Conservation (phyloP, 1,140 invertebrate species). For the Asbolus verrucosus region DNA sequence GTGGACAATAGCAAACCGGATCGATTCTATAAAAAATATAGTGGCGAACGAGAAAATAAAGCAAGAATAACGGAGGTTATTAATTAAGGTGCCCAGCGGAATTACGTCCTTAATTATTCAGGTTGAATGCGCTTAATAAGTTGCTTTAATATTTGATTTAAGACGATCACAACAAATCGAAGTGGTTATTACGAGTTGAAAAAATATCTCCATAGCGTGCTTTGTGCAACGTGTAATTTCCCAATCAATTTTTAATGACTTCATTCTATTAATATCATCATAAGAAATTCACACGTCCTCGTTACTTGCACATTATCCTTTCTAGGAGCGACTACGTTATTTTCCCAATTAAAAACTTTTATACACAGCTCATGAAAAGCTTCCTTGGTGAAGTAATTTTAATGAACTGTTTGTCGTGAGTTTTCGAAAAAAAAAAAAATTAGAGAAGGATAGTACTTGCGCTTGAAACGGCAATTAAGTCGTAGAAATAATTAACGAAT, state of each 20-base stretch:
- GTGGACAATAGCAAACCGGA: too few relatives aligned
- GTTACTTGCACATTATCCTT: slow-evolving; percentile 5
- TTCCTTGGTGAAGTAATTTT: slow-evolving; percentile 1
- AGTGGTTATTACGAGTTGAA: slow-evolving; percentile 4
- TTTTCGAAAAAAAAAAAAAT: slow-evolving; percentile 10
- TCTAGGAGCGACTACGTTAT: not conserved
- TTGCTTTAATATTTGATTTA: slow-evolving; percentile 14
- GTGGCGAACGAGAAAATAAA: too few relatives aligned
- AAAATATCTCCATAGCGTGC: slow-evolving; percentile 13
- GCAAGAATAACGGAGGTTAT: too few relatives aligned
- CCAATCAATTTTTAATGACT: slow-evolving; percentile 17
- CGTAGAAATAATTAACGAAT: slow-evolving; percentile 22
- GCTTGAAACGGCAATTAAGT: slow-evolving; percentile 13
- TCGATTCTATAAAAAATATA: not conserved
- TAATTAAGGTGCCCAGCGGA: not conserved
- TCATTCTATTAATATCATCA: slow-evolving; percentile 26
- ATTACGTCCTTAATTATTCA: slow-evolving; percentile 10
- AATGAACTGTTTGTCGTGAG: slow-evolving; percentile 2
- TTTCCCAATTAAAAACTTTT: slow-evolving; percentile 27
- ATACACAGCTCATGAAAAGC: not conserved
- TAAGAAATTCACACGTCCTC: slow-evolving; percentile 19
- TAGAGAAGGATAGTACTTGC: not conserved
- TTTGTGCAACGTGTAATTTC: slow-evolving; percentile 15
- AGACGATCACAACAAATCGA: not conserved
- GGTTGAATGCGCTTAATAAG: not conserved